Evolutionary conservation across 2,797 vertebrate genomes (phyloP), one percentile per base, ranked within the genome.

Genomic region (Kryptopterus vitreolus): DNA sequence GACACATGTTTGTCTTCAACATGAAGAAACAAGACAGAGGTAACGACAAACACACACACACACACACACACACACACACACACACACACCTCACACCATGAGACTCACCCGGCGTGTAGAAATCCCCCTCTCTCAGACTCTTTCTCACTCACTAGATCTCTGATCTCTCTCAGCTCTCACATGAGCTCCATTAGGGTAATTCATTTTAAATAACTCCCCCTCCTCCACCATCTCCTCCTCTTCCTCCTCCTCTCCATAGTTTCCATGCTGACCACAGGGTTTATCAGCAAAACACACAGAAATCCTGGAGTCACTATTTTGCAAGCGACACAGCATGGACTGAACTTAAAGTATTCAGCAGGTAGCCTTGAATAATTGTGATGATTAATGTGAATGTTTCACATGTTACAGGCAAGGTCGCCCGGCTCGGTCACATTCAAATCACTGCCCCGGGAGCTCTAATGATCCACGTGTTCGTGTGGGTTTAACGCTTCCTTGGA

Each of bases 141-240:
- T 43, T 43, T 43, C 38, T 43, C 38, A 43, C 50, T 62, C 53
- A 18, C 58, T 5, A 43, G 38, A 43, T 43, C 38, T 43, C 38
- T 71, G 26, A 53, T 63, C 38, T 55, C 29, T n/a, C 29, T 57
- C 43, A 11, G 53, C 22, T 13, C 63, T 83, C 84, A 83, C 84
- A 81, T 85, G 84, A 83, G 65, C 18, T 78, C 75, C 33, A 73
- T 85, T 83, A 85, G 20, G 6, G 16, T 65, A 83, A 81, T 71
- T 66, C 52, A 58, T 58, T 52, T 81, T n/a, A 43, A 46, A 0
- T 53, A n/a, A 24, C 9, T 0, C n/a, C 63, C 22, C 57, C 22
- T 69, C 53, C 61, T 20, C 2, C 22, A 16, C 31, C 38, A 38
- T 9, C 38, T 4, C 38, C 38, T 31, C 29, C 5, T 15, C 15